phyloP scores from a whole-genome alignment of 2,113 vertebrate species.

The Perccottus glenii region DNA sequence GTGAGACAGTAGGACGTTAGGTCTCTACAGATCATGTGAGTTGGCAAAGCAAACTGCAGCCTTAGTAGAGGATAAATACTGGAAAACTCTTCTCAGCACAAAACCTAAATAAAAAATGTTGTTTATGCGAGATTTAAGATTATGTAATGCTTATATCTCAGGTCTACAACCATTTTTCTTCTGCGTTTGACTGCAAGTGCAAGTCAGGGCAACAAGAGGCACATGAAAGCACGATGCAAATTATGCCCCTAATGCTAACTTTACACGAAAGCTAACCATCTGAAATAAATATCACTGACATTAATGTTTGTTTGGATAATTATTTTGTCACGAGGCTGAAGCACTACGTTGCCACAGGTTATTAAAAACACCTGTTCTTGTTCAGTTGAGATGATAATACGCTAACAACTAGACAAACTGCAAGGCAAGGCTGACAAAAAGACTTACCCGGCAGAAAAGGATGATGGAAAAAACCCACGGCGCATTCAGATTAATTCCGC shows the following conservation, averaged over 20 bases:
- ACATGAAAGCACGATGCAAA: no score
- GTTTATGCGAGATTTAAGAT: no score
- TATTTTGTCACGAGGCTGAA: no score
- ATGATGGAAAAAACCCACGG: neutral
- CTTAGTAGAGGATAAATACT: constrained; percentile 6
- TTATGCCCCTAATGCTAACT: no score
- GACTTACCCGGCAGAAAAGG: neutral
- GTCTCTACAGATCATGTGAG: constrained; percentile 51
- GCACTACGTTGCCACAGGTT: neutral
- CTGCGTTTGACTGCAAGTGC: no score
- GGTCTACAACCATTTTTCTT: no score
- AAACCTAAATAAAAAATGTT: neutral
- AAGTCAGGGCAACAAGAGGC: no score
- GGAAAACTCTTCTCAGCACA: constrained; percentile 2
- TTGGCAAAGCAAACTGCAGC: constrained; percentile 46
- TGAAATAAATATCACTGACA: neutral
- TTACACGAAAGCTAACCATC: no score
- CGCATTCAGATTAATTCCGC: neutral
- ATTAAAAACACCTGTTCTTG: neutral
- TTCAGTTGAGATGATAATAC: neutral
- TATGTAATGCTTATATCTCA: no score
- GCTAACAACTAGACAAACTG: neutral
- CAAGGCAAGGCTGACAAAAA: neutral
- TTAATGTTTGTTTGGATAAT: no score
- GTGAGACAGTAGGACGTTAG: constrained; percentile 19